phyloP scores from a whole-genome alignment of 2,888 invertebrate genomes.

The Antheraea yamamai region DNA sequence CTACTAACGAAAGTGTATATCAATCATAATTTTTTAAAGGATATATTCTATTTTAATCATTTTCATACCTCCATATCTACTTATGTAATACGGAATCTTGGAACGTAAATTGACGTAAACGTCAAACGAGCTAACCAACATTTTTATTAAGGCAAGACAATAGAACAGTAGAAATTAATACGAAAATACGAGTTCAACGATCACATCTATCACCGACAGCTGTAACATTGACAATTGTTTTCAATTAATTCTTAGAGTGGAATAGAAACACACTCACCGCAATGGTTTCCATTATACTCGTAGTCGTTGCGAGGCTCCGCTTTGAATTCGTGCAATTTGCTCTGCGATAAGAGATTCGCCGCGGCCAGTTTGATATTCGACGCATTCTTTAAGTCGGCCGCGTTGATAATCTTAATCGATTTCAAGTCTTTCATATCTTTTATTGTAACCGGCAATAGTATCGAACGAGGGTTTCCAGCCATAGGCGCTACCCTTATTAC shows the following conservation, averaged over 20 bases:
- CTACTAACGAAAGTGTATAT: too few relatives aligned
- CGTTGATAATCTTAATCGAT: conserved; percentile 87
- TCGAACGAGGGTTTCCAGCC: conserved; percentile 83
- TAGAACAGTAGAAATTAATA: not conserved
- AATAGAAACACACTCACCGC: conserved; percentile 55
- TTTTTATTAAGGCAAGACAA: not conserved
- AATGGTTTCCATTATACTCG: conserved; percentile 63
- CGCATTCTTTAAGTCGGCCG: conserved; percentile 80
- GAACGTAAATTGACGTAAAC: not conserved
- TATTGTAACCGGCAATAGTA: conserved; percentile 86
- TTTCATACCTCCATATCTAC: not conserved
- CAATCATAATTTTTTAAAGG: not conserved
- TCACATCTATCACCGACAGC: conserved; percentile 38
- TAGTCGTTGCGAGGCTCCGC: conserved; percentile 62
- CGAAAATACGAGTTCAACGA: conserved; percentile 33
- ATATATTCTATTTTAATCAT: not conserved
- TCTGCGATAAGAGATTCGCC: conserved; percentile 74
- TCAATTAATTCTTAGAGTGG: conserved; percentile 38
- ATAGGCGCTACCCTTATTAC: conserved; percentile 74
- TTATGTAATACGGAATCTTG: not conserved
- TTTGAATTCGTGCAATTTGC: conserved; percentile 70
- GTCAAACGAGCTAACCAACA: not conserved
- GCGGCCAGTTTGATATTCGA: conserved; percentile 80
- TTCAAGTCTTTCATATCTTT: conserved; percentile 87
- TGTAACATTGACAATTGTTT: conserved; percentile 43